Base-by-base conservation (phyloP, 2,888 invertebrate species). In the Muscina levida region DNA sequence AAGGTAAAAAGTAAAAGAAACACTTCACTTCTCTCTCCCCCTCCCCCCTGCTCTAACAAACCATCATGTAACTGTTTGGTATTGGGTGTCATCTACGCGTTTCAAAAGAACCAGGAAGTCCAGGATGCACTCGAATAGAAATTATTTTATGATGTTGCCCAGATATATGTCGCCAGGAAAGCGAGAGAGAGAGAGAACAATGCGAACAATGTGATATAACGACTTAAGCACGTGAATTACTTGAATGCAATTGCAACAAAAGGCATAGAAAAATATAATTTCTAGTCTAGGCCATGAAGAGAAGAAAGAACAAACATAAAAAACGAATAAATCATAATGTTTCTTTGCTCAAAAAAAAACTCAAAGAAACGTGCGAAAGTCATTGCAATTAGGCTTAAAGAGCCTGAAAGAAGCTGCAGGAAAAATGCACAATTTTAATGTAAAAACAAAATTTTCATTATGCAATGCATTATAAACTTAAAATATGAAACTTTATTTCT, bases 191-290 rank as follows among this genome's bases (percentile, higher is more conserved):
- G 24, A 66, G 39, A 74, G 72, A 74, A 77, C 72, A 81, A 77
- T 81, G 68, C 44, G 70, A 73, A 75, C n/a, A n/a, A n/a, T n/a
- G 48, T 72, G 15, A 72, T 82, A 80, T 82, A 83, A 83, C 82
- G 70, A 82, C 83, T 83, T 83, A 75, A 82, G 77, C 83, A 83
- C 83, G 83, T 83, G 82, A 76, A 78, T 73, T 62, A 62, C n/a
- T n/a, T 62, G 62, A 39, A 62, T 42, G 59, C 37, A 17, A 1
- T 17, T 22, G 11, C 37, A 37, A 39, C 13, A 22, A 3, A 53
- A 24, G 62, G 22, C 4, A 62, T 39, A 62, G 11, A 22, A 22
- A 22, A 51, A 11, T 51, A n/a, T 22, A 62, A 39, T 39, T 42
- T 62, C 22, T 62, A 13, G 8, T n/a, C n/a, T n/a, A n/a, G n/a